phyloP scores from a whole-genome alignment of 2,797 vertebrate genomes.

The Diglossa cyanea region DNA sequence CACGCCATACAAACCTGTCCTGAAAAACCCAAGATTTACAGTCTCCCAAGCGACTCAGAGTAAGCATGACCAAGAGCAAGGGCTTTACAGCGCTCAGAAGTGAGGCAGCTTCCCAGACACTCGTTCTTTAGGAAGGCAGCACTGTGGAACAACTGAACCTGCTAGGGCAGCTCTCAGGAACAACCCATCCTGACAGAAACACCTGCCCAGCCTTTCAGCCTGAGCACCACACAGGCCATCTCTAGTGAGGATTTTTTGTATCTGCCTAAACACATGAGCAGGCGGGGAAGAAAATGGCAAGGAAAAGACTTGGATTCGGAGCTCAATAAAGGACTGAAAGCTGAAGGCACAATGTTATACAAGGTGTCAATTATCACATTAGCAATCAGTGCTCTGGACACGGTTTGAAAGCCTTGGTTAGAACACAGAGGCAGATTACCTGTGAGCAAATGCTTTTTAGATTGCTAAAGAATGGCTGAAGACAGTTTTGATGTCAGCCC shows the following conservation, averaged over 20 bases:
- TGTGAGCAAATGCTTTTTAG: neutral
- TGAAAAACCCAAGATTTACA: neutral
- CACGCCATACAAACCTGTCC: neutral
- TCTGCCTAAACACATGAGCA: accelerated
- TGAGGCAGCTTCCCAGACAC: neutral
- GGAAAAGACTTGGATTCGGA: accelerated
- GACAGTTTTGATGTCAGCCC: neutral
- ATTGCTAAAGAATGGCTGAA: neutral
- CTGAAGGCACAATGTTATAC: neutral
- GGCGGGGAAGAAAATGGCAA: neutral
- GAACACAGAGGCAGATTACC: neutral
- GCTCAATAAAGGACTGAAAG: neutral
- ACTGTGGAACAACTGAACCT: neutral
- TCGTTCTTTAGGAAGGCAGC: neutral
- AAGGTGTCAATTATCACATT: neutral
- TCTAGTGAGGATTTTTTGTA: neutral
- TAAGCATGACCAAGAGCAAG: neutral
- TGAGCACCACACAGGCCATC: neutral
- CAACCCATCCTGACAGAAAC: neutral
- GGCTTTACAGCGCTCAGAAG: neutral
- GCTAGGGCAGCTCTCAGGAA: neutral
- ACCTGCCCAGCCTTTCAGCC: neutral
- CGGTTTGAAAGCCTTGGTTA: neutral
- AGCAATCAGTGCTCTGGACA: neutral
- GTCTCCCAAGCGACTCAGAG: neutral